Base-by-base conservation (phyloP, 2,888 invertebrate genomes). In the Epinotia demarniana region DNA sequence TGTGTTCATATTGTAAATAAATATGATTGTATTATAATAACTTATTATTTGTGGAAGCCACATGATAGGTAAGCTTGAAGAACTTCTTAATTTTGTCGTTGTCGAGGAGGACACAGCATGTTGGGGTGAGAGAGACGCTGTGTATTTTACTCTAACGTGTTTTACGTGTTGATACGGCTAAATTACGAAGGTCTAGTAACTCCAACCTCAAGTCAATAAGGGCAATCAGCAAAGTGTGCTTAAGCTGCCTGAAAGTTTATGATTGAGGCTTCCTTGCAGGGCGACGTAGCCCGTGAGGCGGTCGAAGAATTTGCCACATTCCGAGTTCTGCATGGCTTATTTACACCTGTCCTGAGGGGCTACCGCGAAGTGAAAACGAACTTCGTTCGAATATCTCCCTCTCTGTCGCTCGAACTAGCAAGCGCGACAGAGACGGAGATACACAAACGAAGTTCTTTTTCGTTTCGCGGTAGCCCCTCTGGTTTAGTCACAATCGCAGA, bases 1-100 rank as follows among this genome's bases (percentile, higher is more conserved):
- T 73, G 75, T 75, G 77, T 77, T 77, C 75, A 67, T 72, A 68
- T 75, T 77, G 75, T 77, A 73, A 53, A 75, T 75, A 73, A 43
- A 62, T 33, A 61, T n/a, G 61, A 61, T 43, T 76, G 60, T 70
- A 72, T 43, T 72, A 61, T 63, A 73, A 72, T 62, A 62, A 68
- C 23, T 75, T 63, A 72, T 72, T 74, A 68, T 71, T 77, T 39
- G 16, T 19, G 58, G 55, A 60, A 69, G 61, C 69, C 49, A 57
- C 73, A 73, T n/a, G 60, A 63, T 16, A 75, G 60, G 60, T 16
- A 75, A 70, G 63, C 62, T 69, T 61, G 39, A 33, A 49, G 13
- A 4, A 13, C 46, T 12, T 49, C 3, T 6, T 49, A 16, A 49
- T 49, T 49, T 49, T 39, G 9, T 9, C 39, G 9, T 39, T 39